Evolutionary conservation across 2,113 vertebrate species (phyloP), one percentile per base, ranked within the genome.

Genomic region (Chionomys nivalis): DNA sequence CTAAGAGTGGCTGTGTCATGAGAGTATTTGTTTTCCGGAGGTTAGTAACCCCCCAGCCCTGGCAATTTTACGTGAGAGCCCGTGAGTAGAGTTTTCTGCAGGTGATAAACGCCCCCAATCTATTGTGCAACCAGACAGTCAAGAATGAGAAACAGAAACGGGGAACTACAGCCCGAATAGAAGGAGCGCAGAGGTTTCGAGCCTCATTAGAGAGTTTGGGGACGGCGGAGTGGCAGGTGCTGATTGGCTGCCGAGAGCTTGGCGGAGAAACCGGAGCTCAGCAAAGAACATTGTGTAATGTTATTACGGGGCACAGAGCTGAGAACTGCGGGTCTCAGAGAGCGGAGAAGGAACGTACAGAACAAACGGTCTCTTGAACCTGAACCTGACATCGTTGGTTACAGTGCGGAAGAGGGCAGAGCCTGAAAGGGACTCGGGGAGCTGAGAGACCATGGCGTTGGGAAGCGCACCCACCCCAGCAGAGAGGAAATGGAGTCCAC

Each of bases 11-110:
- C 58, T 55, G 12, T 92, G 75, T 52, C 68, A 14, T 7, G 47
- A 91, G 61, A 87, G 3, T 96, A 85, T 94, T 91, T 96, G 65
- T 94, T 97, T 97, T 96, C 75, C 85, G 66, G 76, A 77, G 68
- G 83, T 66, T 78, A 88, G 70, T 65, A 78, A 75, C 85, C 81
- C 36, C 55, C 42, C 23, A 21, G 16, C 19, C 44, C 44, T 24
- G 55, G 87, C 6, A n/a, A 31, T 87, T 93, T 90, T 63, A 65
- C 12, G 17, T 47, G 9, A 68, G 21, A 95, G 73, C 7, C 88
- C 87, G 70, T 47, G 1, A 47, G 65, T 0, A 81, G 78, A 93
- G 68, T 76, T 93, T 97, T 95, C 97, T 86, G 83, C 94, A 92
- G 83, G 89, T 3, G 3, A 89, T 75, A 95, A 96, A 91, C 77